These are phyloP conservation scores for Caenorhabditis panamensis DNA, from an alignment of 2,888 invertebrate species.

Conservation along the genomic window DNA sequence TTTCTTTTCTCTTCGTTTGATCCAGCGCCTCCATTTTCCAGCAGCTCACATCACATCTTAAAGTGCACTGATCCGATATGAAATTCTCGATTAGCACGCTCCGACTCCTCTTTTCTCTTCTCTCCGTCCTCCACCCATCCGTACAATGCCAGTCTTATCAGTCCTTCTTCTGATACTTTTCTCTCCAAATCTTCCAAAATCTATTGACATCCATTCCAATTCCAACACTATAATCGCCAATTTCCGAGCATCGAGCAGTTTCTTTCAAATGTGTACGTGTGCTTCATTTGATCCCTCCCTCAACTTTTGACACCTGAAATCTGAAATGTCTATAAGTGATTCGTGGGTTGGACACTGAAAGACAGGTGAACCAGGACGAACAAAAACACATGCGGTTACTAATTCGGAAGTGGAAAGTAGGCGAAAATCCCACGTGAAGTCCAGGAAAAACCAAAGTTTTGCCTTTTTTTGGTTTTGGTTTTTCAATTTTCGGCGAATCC, in stretches of 20 bases:
- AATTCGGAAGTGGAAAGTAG: background rate
- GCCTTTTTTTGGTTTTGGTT: background rate
- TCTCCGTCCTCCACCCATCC: background rate
- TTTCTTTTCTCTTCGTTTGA: too few relatives aligned
- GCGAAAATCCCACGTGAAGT: background rate
- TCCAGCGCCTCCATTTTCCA: background rate
- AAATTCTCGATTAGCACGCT: background rate
- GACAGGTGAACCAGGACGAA: conserved; percentile 1
- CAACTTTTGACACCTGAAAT: background rate
- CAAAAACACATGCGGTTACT: background rate
- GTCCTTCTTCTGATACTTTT: background rate
- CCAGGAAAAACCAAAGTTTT: background rate
- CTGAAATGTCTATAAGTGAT: background rate
- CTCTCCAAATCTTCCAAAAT: background rate
- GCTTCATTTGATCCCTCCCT: background rate
- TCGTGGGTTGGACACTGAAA: conserved; percentile 1
- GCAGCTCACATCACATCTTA: background rate
- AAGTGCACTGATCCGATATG: background rate
- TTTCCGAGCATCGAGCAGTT: conserved; percentile 11
- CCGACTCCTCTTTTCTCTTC: background rate
- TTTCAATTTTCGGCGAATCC: conserved; percentile 12
- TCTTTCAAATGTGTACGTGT: background rate
- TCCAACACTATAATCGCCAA: background rate
- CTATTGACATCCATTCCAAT: too few relatives aligned
- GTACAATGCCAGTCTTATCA: too few relatives aligned